phyloP scores from a whole-genome alignment of 2,797 vertebrate genomes.

The Odontamblyopus lacepedii region DNA sequence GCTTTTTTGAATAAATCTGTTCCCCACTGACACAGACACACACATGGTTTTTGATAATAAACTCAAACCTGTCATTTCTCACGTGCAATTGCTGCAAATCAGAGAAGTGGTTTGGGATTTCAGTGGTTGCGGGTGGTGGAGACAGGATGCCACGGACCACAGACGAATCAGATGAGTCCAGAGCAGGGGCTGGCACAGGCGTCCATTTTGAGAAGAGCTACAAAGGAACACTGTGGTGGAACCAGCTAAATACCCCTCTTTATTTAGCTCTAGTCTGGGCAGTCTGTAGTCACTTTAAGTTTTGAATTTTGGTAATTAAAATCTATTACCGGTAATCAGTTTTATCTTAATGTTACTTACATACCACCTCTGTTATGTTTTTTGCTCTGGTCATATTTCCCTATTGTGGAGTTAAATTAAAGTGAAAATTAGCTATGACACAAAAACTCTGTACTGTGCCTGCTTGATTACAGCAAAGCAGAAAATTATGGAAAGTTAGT shows the following conservation, averaged over 20 bases:
- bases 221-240: constrained; percentile 72
- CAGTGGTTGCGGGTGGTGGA: constrained; percentile 45
- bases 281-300: constrained; percentile 52
- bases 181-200: constrained; percentile 71
- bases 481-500: background rate
- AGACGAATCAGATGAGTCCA: constrained; percentile 68
- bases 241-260: constrained; percentile 67
- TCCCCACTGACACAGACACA: constrained; percentile 30
- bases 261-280: constrained; percentile 50
- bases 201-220: constrained; percentile 72
- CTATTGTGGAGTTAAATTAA: too few relatives aligned
- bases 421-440: background rate
- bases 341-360: constrained; percentile 13
- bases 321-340: background rate
- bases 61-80: constrained; percentile 62
- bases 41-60: constrained; percentile 56
- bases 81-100: constrained; percentile 50
- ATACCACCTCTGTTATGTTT: background rate
- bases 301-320: background rate
- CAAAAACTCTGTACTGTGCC: background rate
- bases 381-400: too few relatives aligned
- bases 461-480: constrained; percentile 48
- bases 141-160: constrained; percentile 61
- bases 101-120: constrained; percentile 51
- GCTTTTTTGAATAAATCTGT: constrained; percentile 43